phyloP scores from a whole-genome alignment of 2,888 invertebrate species.

The Adela reaumurella region DNA sequence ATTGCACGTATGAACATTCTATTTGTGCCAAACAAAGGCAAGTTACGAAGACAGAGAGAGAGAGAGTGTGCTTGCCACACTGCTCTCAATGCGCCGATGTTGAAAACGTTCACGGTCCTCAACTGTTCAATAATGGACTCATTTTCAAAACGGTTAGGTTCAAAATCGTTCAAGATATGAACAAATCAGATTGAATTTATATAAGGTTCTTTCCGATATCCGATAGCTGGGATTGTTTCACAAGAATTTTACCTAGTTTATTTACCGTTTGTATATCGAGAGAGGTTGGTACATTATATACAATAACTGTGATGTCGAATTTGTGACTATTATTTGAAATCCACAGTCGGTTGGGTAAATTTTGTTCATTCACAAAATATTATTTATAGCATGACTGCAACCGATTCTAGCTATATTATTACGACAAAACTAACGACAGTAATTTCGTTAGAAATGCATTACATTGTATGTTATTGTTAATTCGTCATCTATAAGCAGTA shows the following conservation, averaged over 20 bases:
- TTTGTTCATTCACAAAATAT: too few relatives aligned
- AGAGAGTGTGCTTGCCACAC: not conserved
- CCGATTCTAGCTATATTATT: too few relatives aligned
- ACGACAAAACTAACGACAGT: too few relatives aligned
- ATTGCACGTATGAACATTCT: not conserved
- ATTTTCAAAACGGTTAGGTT: too few relatives aligned
- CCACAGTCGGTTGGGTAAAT: not conserved
- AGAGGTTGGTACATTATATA: too few relatives aligned
- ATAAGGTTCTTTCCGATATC: not conserved
- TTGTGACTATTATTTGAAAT: too few relatives aligned
- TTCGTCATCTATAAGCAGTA: too few relatives aligned
- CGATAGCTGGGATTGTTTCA: not conserved
- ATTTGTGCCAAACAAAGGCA: not conserved
- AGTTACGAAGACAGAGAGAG: not conserved
- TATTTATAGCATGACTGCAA: too few relatives aligned
- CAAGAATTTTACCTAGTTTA: slow-evolving; percentile 1
- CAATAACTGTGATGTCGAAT: too few relatives aligned
- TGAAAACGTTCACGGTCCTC: not conserved
- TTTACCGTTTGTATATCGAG: not conserved
- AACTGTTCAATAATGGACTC: not conserved
- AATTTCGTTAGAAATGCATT: too few relatives aligned
- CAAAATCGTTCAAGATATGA: too few relatives aligned
- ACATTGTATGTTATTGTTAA: too few relatives aligned
- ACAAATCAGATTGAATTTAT: not conserved
- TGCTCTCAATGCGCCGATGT: not conserved